These are phyloP conservation scores for Orbicella faveolata DNA, from an alignment of 64 coral and sea anemone genomes.

Conservation along the genomic window DNA sequence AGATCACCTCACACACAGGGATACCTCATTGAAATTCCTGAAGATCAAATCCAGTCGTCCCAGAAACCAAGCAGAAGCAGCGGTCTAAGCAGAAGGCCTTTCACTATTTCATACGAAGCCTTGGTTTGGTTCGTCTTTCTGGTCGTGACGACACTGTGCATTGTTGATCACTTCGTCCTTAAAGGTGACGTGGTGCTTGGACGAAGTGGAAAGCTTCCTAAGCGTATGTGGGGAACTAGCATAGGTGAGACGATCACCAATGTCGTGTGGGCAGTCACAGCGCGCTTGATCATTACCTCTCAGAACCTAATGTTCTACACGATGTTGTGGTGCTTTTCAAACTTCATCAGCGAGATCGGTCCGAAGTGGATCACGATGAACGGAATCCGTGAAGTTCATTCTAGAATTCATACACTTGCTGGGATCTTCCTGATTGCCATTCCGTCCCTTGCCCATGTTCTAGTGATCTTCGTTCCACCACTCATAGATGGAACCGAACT, in stretches of 20 bases:
- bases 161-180: slow-evolving; percentile 49
- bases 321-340: slow-evolving; percentile 67
- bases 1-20: background rate
- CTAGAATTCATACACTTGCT: slow-evolving; percentile 47
- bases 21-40: background rate
- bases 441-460: slow-evolving; percentile 65
- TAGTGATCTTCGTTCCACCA: slow-evolving; percentile 70
- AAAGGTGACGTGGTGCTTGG: slow-evolving; percentile 54
- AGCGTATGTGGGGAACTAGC: slow-evolving; percentile 46
- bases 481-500: slow-evolving; percentile 64
- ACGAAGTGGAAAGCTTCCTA: slow-evolving; percentile 41
- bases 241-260: slow-evolving; percentile 59
- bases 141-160: slow-evolving; percentile 16
- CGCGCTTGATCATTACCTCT: slow-evolving; percentile 61
- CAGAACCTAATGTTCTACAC: slow-evolving; percentile 76
- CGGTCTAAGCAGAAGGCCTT: background rate
- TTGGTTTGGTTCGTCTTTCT: slow-evolving; percentile 50
- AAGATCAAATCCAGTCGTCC: background rate
- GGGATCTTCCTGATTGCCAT: slow-evolving; percentile 78
- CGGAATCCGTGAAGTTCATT: slow-evolving; percentile 57
- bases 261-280: slow-evolving; percentile 66
- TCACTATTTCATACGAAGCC: slow-evolving; percentile 56
- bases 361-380: slow-evolving; percentile 38
- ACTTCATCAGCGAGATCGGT: slow-evolving; percentile 47
- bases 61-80: background rate